phyloP scores from a whole-genome alignment of 2,888 invertebrate genomes.

The Lasioglossum malachurum region DNA sequence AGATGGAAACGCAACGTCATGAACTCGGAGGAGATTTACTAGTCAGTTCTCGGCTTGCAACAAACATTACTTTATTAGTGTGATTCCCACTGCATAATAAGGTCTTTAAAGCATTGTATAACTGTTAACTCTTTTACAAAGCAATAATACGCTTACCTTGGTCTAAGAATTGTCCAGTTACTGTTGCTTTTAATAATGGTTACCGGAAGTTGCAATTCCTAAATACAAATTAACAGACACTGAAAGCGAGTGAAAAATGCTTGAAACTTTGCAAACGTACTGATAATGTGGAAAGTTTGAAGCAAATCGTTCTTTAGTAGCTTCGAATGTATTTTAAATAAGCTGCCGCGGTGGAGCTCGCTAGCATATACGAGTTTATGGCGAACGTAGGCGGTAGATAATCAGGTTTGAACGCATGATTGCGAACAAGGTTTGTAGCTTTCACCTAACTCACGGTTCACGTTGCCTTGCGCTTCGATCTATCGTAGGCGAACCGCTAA shows the following conservation, averaged over 20 bases:
- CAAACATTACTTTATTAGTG: not conserved
- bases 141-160: not conserved
- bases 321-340: not conserved
- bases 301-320: not conserved
- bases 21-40: not conserved
- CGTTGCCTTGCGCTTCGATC: not conserved
- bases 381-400: not conserved
- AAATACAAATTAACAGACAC: not conserved
- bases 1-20: not conserved
- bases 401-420: not conserved
- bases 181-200: not conserved
- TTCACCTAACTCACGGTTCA: not conserved
- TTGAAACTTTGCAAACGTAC: not conserved
- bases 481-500: not conserved
- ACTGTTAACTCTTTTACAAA: not conserved
- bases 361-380: not conserved
- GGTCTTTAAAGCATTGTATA: not conserved
- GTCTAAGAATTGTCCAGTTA: not conserved
- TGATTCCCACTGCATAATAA: not conserved
- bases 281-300: not conserved
- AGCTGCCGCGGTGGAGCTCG: not conserved
- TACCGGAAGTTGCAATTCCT: not conserved
- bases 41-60: not conserved
- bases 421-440: not conserved
- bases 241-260: not conserved